phyloP scores from a whole-genome alignment of 2,113 vertebrate genomes.

The Boulengeromyrus knoepffleri region DNA sequence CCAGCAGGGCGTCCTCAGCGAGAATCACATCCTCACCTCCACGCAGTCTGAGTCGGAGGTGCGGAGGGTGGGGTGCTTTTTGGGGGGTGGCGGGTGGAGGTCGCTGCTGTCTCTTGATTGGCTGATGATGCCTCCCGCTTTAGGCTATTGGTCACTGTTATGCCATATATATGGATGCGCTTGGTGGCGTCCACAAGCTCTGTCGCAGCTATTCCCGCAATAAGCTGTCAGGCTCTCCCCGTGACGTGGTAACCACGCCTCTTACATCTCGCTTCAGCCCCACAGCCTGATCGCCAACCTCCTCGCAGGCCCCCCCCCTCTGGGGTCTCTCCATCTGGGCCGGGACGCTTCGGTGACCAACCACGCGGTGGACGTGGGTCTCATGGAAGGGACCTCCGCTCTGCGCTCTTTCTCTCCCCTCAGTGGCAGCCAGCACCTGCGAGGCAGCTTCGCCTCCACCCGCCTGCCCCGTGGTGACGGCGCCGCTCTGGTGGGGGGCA shows the following conservation, averaged over 20 bases:
- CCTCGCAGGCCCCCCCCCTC: slow-evolving; percentile 69
- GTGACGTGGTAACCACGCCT: neutral
- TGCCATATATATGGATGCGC: neutral
- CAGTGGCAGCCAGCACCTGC: slow-evolving; percentile 68
- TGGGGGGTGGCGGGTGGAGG: neutral
- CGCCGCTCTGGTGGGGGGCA: slow-evolving; percentile 50
- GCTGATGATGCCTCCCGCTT: neutral
- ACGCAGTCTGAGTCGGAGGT: slow-evolving; percentile 83
- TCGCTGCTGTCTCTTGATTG: neutral
- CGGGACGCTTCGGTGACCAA: slow-evolving; percentile 66
- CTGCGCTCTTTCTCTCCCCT: slow-evolving; percentile 83
- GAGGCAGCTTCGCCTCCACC: slow-evolving; percentile 52
- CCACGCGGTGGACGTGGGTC: slow-evolving; percentile 57
- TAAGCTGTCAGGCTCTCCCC: neutral
- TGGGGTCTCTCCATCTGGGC: slow-evolving; percentile 68
- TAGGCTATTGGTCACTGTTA: neutral
- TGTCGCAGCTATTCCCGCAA: neutral
- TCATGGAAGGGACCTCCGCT: slow-evolving; percentile 70
- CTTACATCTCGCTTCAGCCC: slow-evolving; percentile 59
- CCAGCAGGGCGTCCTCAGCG: slow-evolving; percentile 61
- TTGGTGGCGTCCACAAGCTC: neutral
- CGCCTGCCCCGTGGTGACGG: slow-evolving; percentile 49
- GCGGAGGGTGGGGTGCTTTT: neutral
- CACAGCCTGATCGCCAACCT: slow-evolving; percentile 88
- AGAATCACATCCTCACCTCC: slow-evolving; percentile 73